Evolutionary conservation across 2,888 invertebrate species (phyloP).

Genomic region (Carabus problematicus): DNA sequence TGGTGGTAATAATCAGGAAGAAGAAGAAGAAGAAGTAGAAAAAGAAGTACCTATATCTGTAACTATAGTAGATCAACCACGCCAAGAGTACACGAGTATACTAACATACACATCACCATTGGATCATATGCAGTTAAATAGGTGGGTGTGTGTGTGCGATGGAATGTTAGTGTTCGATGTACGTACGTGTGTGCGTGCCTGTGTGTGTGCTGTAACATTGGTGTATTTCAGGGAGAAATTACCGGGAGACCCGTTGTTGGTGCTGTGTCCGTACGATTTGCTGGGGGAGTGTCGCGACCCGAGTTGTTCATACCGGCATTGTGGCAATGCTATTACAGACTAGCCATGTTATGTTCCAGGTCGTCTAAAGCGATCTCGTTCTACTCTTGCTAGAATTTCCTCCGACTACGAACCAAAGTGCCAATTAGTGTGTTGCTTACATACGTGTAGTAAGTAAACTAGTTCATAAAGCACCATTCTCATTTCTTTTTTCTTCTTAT

Average conservation of each 20-base stretch:
- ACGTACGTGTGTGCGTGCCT: neutral
- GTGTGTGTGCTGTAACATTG: neutral
- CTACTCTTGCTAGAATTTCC: constrained; percentile 1
- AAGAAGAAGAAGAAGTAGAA: constrained; percentile 34
- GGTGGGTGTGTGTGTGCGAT: constrained; percentile 15
- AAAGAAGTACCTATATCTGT: constrained; percentile 32
- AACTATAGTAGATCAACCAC: neutral
- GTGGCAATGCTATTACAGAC: constrained; percentile 33
- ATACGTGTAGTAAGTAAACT: constrained; percentile 36
- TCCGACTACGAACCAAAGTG: constrained; percentile 36
- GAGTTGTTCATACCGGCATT: constrained; percentile 56
- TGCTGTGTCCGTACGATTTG: constrained; percentile 57
- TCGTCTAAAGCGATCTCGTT: constrained; percentile 11
- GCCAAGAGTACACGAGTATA: constrained; percentile 44
- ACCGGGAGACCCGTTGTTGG: constrained; percentile 51
- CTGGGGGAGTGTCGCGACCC: constrained; percentile 56
- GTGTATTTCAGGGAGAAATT: constrained; percentile 22
- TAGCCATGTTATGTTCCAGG: constrained; percentile 36
- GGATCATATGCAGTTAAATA: constrained; percentile 45
- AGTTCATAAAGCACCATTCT: constrained; percentile 32
- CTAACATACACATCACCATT: constrained; percentile 55
- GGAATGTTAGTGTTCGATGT: neutral
- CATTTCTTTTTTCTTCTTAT: constrained; percentile 26
- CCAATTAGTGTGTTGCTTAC: constrained; percentile 33
- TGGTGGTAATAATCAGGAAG: constrained; percentile 4